Evolutionary conservation across 2,888 invertebrate genomes (phyloP), one percentile per base, ranked within the genome.

Genomic region (Aquatica leii): DNA sequence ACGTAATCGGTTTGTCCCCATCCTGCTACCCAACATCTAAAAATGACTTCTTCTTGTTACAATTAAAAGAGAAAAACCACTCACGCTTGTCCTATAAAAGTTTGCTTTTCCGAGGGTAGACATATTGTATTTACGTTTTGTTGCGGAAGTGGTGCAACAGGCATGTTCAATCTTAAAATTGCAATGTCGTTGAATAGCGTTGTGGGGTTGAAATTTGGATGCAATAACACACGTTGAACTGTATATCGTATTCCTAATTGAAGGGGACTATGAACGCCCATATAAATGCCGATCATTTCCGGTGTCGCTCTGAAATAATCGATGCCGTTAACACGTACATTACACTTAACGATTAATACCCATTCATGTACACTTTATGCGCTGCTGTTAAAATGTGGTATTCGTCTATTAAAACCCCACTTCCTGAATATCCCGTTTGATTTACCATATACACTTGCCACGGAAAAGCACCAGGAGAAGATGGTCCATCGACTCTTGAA

Each of bases 1-100:
- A 49, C 74, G 66, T 91, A 96, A 69, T 89, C 87, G 69, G 92
- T 85, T 77, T 93, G 92, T n/a, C 96, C 96, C 94, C 95, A 96
- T 8, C 96, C 96, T 9, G 91, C 84, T 0, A 92, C 90, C 82
- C 84, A 86, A 74, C 90, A 90, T 65, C 83, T 83, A 60, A 35
- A 71, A 72, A 54, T 12, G 3, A 4, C 12, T 9, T 14, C 6
- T 15, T 50, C 24, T 24, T 15, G 14, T 34, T 11, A 12, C 2
- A 14, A 12, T 21, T 5, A 1, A 50, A 31, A 24, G 2, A 31
- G 24, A 14, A 24, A 4, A n/a, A 15, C 35, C 9, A 49, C 69
- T 57, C 67, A 73, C 74, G 46, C 71, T 70, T 73, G 72, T 43
- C 75, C 75, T 2, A 70, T 64, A 48, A 67, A 76, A 14, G 59